These are phyloP conservation scores for Sphaerodactylus townsendi DNA, from an alignment of 2,113 vertebrate species.

Conservation along the genomic window DNA sequence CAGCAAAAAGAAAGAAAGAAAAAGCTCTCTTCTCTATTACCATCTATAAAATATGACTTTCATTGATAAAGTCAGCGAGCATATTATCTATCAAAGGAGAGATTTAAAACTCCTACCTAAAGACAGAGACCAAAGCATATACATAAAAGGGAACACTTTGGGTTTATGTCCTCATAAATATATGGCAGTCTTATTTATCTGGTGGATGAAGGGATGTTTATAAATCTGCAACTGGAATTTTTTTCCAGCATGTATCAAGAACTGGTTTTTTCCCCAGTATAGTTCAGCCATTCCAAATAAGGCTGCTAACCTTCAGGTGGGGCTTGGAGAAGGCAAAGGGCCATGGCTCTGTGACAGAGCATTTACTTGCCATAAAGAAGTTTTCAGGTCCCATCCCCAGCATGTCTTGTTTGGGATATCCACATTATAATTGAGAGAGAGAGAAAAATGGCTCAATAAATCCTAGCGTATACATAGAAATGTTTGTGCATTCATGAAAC, in stretches of 20 bases:
- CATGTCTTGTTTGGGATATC: no score
- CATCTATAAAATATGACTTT: slow-evolving; percentile 1
- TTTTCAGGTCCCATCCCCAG: no score
- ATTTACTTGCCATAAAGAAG: no score
- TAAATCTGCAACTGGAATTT: rapidly evolving
- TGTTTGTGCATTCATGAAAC: no score
- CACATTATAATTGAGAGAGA: no score
- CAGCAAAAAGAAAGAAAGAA: not conserved
- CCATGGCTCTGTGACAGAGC: no score
- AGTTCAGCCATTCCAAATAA: not conserved
- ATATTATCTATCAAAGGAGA: slow-evolving; percentile 11
- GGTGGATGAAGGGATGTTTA: not conserved
- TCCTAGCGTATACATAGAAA: no score
- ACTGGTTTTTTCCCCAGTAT: not conserved
- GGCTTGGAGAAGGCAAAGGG: no score
- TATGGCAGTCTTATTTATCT: slow-evolving; percentile 16
- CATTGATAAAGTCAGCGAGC: slow-evolving; percentile 22
- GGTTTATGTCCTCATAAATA: slow-evolving; percentile 16
- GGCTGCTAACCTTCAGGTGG: no score
- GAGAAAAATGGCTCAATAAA: no score
- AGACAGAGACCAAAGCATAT: not conserved
- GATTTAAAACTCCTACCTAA: slow-evolving; percentile 13
- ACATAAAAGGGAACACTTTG: slow-evolving; percentile 4
- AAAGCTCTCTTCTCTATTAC: not conserved
- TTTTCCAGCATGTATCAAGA: rapidly evolving